A percentile compares a stretch with the other conserved stretches of the same genome.
These are phyloP conservation scores for Ispidina lecontei DNA, from an alignment of 2,797 vertebrate species.

Conservation along the genomic window DNA sequence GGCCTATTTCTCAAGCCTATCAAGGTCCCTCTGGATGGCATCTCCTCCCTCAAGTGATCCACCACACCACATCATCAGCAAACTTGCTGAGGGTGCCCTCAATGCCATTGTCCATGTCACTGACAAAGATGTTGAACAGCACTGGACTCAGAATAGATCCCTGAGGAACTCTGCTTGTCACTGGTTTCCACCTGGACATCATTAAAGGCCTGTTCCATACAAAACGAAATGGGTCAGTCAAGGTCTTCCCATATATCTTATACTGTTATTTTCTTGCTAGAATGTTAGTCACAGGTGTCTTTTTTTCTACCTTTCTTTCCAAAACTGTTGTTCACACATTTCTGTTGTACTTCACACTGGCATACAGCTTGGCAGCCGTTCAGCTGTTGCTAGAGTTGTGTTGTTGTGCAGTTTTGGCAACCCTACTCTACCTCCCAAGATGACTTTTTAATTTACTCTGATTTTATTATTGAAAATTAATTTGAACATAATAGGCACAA, in stretches of 20 bases:
- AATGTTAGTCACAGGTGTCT: conserved; percentile 3
- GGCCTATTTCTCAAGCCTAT: too few species aligned
- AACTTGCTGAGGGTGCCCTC: too few species aligned
- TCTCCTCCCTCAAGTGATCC: too few species aligned
- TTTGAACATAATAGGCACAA: neutral
- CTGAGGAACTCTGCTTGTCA: too few species aligned
- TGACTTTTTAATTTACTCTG: conserved; percentile 26
- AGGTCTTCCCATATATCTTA: neutral
- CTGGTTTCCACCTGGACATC: neutral
- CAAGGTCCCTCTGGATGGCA: too few species aligned
- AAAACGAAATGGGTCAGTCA: neutral
- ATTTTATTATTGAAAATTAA: conserved; percentile 33
- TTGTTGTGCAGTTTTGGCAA: neutral
- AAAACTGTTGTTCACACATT: conserved; percentile 37
- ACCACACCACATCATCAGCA: too few species aligned
- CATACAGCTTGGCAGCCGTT: conserved; percentile 22
- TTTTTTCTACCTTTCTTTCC: neutral
- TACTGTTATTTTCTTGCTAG: neutral
- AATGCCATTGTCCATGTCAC: too few species aligned
- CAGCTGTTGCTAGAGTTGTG: neutral
- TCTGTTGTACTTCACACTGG: conserved; percentile 7
- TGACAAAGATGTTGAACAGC: too few species aligned
- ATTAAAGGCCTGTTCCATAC: neutral
- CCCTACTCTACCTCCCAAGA: neutral
- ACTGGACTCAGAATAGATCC: too few species aligned